phyloP scores from a whole-genome alignment of 2,113 vertebrate genomes.

The Salvelinus alpinus region DNA sequence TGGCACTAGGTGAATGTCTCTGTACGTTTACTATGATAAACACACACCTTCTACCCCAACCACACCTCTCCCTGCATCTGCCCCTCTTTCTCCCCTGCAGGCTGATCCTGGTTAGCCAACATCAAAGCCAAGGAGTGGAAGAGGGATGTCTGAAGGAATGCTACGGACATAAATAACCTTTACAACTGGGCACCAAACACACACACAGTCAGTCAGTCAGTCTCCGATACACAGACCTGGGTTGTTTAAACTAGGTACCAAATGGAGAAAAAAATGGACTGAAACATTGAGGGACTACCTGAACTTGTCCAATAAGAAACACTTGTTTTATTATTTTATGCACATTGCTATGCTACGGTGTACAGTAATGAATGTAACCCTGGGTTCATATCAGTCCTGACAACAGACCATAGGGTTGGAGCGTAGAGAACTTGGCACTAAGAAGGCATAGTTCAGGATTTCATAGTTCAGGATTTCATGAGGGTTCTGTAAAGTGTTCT shows the following conservation, averaged over 20 bases:
- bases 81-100: not conserved
- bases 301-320: too few relatives aligned
- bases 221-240: not conserved
- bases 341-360: too few relatives aligned
- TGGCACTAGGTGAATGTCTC: too few relatives aligned
- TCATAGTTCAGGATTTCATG: not conserved
- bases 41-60: not conserved
- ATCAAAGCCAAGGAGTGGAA: not conserved
- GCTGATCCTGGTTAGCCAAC: not conserved
- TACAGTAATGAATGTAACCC: too few relatives aligned
- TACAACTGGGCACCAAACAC: constrained; percentile 1
- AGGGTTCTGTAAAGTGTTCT: not conserved
- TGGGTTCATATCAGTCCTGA: too few relatives aligned
- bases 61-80: not conserved
- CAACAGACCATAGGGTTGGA: too few relatives aligned
- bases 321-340: too few relatives aligned
- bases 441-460: not conserved
- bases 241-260: too few relatives aligned
- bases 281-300: too few relatives aligned
- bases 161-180: not conserved
- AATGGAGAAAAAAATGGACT: too few relatives aligned
- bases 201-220: not conserved
- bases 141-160: constrained; percentile 1
- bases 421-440: too few relatives aligned
- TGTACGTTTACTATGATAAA: too few relatives aligned